Percentiles rank a stretch among this genome's conserved stretches.
These are phyloP conservation scores for Lasioglossum albipes DNA, from an alignment of 1,140 invertebrate species.

Conservation along the genomic window DNA sequence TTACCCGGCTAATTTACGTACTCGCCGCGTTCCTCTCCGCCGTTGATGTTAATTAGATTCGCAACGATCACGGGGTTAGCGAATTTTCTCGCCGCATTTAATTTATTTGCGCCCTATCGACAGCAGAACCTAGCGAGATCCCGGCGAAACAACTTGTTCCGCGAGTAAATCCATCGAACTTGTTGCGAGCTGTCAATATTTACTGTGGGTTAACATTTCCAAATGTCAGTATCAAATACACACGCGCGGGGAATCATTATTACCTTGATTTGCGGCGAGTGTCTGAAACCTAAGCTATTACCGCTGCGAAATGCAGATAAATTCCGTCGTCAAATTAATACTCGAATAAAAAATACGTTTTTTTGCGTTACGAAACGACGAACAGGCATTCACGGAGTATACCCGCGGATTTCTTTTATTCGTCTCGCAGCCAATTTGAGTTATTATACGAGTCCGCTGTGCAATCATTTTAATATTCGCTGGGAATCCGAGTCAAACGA, in stretches of 20 bases:
- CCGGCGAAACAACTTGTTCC: not conserved
- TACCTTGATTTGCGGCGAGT: too few relatives aligned
- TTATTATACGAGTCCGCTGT: not conserved
- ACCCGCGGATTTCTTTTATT: not conserved
- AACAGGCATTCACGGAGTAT: too few relatives aligned
- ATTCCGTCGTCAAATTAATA: too few relatives aligned
- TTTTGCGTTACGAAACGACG: too few relatives aligned
- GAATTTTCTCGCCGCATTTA: not conserved
- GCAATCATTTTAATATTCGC: not conserved
- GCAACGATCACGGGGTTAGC: not conserved
- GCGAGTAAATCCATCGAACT: not conserved
- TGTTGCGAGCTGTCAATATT: not conserved
- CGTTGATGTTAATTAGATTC: slow-evolving; percentile 10
- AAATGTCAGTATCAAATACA: too few relatives aligned
- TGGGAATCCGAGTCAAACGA: not conserved
- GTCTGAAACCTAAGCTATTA: too few relatives aligned
- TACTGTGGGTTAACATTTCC: too few relatives aligned
- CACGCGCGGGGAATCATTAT: too few relatives aligned
- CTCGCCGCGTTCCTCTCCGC: not conserved
- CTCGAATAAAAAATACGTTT: too few relatives aligned
- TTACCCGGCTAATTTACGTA: slow-evolving; percentile 32
- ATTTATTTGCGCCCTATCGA: not conserved
- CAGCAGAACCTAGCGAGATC: not conserved
- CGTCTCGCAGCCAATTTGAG: not conserved
- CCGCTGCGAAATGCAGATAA: too few relatives aligned